These are phyloP conservation scores for Anodontia alba DNA, from an alignment of 2,888 invertebrate species.

Conservation along the genomic window DNA sequence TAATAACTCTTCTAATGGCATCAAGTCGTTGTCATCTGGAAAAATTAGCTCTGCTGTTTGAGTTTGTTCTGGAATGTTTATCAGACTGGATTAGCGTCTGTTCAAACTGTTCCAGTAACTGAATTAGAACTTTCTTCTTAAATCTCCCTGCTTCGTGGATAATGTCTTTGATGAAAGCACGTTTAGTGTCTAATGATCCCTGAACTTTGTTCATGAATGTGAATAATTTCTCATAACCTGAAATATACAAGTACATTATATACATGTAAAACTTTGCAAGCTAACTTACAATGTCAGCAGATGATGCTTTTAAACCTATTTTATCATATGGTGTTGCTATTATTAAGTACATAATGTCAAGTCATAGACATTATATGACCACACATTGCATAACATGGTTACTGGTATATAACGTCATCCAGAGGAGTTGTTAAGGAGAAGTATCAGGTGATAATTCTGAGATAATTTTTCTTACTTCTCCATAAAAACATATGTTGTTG, in stretches of 20 bases:
- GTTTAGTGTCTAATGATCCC: conserved; percentile 74
- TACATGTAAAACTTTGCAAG: no score
- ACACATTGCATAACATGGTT: no score
- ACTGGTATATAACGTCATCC: no score
- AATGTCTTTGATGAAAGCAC: conserved; percentile 77
- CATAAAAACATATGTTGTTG: no score
- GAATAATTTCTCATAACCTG: conserved; percentile 81
- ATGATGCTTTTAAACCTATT: neutral
- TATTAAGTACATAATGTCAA: no score
- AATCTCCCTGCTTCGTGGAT: conserved; percentile 82
- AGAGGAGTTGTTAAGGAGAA: no score
- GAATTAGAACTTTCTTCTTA: conserved; percentile 75
- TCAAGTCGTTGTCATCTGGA: conserved; percentile 15
- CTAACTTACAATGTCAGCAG: neutral
- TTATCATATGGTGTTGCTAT: no score
- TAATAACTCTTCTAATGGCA: neutral
- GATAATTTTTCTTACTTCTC: no score
- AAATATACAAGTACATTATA: conserved; percentile 47
- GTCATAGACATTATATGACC: no score
- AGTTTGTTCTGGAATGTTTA: conserved; percentile 41
- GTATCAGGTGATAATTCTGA: no score
- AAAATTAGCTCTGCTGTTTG: neutral
- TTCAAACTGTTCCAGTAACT: conserved; percentile 75
- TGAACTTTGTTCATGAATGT: conserved; percentile 76
- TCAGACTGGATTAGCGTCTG: conserved; percentile 61